Evolutionary conservation across 1,140 invertebrate genomes (phyloP).

Genomic region (Nasonia longicornis): DNA sequence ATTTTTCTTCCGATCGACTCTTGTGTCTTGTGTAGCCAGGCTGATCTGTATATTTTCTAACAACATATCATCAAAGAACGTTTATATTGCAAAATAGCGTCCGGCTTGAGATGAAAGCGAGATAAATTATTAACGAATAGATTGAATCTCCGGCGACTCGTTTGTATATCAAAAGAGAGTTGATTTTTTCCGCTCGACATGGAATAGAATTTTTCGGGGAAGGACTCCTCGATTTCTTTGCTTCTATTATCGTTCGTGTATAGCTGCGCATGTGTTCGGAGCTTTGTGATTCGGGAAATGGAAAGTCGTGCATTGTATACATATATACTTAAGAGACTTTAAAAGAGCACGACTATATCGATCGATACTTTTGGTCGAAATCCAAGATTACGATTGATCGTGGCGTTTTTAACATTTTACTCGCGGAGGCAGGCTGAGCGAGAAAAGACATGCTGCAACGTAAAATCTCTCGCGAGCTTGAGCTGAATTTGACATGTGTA

Average conservation of each 20-base stretch:
- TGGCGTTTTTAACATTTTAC: neutral
- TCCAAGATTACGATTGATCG: slow-evolving; percentile 1
- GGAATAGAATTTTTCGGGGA: neutral
- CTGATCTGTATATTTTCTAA: slow-evolving; percentile 35
- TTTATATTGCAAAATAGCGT: slow-evolving; percentile 29
- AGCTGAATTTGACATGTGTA: neutral
- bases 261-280: neutral
- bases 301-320: neutral
- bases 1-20: slow-evolving; percentile 18
- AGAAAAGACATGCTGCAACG: slow-evolving; percentile 1
- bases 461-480: neutral
- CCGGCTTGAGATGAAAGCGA: neutral
- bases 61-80: slow-evolving; percentile 43
- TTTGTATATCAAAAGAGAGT: slow-evolving; percentile 24
- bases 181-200: slow-evolving; percentile 10
- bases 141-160: neutral
- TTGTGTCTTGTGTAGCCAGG: slow-evolving; percentile 4
- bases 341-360: neutral
- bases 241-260: neutral
- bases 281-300: neutral
- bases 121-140: slow-evolving; percentile 17
- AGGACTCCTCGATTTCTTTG: neutral
- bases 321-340: neutral
- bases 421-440: neutral
- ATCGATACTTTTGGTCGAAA: neutral